Percentiles rank a stretch among this genome's conserved stretches.
Conservation (phyloP, 2,113 vertebrate genomes). For the Pycnonotus jocosus region DNA sequence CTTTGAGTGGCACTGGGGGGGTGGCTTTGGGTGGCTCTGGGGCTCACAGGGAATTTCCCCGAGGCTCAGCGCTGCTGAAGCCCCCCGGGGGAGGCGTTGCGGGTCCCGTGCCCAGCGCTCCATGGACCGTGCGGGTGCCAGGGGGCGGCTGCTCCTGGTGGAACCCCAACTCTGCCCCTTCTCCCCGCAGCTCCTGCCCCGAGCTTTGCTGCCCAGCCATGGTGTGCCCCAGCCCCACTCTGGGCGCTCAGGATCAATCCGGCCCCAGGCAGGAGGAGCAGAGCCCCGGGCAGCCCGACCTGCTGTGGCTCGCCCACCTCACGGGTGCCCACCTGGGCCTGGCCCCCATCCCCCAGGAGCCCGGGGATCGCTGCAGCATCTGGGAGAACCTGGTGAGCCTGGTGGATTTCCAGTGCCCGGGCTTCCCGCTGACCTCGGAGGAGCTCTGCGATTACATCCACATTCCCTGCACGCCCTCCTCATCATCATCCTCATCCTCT, state of each 20-base stretch:
- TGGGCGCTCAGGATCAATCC: fast-evolving
- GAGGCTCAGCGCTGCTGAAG: not conserved
- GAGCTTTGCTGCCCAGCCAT: not conserved
- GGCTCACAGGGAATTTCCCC: not conserved
- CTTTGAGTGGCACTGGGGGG: too few relatives aligned
- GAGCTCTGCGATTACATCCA: constrained; percentile 77
- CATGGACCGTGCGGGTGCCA: fast-evolving
- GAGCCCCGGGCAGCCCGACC: constrained; percentile 85
- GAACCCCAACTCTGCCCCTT: not conserved
- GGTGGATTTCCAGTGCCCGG: constrained; percentile 60
- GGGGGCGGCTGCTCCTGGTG: fast-evolving
- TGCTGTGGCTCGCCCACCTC: constrained; percentile 91
- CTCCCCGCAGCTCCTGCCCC: not conserved
- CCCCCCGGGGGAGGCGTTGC: fast-evolving
- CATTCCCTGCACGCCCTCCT: constrained; percentile 82
- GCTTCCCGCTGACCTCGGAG: constrained; percentile 82
- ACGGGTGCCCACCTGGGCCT: constrained; percentile 76
- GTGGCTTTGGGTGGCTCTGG: too few relatives aligned
- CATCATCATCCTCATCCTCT: constrained; percentile 46
- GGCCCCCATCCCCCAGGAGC: constrained; percentile 51
- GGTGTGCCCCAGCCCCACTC: not conserved
- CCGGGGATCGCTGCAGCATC: constrained; percentile 68
- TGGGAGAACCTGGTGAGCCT: not conserved
- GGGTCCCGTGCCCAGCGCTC: fast-evolving
- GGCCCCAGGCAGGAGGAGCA: not conserved